phyloP scores from a whole-genome alignment of 2,797 vertebrate species.

The Bradypodion pumilum region DNA sequence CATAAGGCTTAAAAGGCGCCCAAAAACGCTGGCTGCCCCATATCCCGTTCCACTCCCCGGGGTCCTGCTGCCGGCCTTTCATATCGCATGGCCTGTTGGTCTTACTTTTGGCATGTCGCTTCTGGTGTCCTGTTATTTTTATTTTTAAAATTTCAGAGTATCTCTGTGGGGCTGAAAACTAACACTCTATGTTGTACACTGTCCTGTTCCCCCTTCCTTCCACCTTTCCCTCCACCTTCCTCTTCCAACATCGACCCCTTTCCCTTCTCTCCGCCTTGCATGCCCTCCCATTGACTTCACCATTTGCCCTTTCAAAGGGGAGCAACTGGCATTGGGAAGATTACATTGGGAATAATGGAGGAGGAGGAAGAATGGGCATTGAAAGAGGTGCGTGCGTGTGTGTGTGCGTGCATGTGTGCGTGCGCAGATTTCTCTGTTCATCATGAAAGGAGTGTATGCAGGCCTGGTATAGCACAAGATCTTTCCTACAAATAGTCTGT shows the following conservation, averaged over 20 bases:
- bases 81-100: slow-evolving; percentile 68
- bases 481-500: too few relatives aligned
- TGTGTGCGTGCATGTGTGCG: background rate
- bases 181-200: slow-evolving; percentile 68
- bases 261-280: slow-evolving; percentile 35
- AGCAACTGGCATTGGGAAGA: background rate
- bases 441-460: background rate
- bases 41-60: background rate
- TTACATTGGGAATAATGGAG: background rate
- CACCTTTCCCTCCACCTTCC: slow-evolving; percentile 29
- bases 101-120: slow-evolving; percentile 53
- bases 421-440: too few relatives aligned
- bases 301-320: slow-evolving; percentile 32
- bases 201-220: background rate
- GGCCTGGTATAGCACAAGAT: background rate
- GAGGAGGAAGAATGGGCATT: background rate
- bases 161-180: slow-evolving; percentile 60
- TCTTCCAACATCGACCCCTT: background rate
- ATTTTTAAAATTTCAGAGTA: slow-evolving; percentile 51
- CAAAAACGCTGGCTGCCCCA: slow-evolving; percentile 7
- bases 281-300: slow-evolving; percentile 1
- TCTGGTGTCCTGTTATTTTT: slow-evolving; percentile 38
- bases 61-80: slow-evolving; percentile 33
- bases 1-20: background rate
- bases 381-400: background rate